These are phyloP conservation scores for Telmatherina bonti DNA, from an alignment of 2,797 vertebrate genomes.

Conservation along the genomic window DNA sequence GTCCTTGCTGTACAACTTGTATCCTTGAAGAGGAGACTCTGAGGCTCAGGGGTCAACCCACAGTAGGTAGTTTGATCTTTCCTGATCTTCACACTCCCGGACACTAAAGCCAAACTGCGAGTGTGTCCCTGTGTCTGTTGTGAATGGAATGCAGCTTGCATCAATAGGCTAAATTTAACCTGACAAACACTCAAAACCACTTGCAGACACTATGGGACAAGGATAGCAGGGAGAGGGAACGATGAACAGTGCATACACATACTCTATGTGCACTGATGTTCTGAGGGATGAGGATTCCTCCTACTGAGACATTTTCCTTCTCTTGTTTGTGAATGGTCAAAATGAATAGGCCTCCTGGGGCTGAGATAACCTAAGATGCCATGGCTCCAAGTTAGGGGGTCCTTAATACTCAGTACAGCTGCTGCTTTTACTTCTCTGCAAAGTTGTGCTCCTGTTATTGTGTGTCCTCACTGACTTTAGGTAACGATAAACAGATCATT, in stretches of 20 bases:
- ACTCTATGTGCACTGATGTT: conserved; percentile 12
- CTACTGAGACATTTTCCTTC: conserved; percentile 21
- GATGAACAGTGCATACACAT: conserved; percentile 34
- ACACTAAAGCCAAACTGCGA: conserved; percentile 87
- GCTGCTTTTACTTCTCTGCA: not conserved
- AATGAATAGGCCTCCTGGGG: conserved; percentile 20
- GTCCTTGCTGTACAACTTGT: conserved; percentile 63
- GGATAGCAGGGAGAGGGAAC: conserved; percentile 37
- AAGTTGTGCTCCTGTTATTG: conserved; percentile 17
- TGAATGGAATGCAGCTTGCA: conserved; percentile 95
- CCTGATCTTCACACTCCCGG: conserved; percentile 90
- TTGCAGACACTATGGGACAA: conserved; percentile 84
- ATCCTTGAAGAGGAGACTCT: conserved; percentile 74
- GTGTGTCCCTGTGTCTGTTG: conserved; percentile 88
- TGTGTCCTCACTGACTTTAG: conserved; percentile 21
- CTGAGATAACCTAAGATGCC: conserved; percentile 14
- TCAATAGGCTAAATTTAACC: conserved; percentile 98
- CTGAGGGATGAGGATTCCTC: conserved; percentile 16
- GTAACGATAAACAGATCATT: conserved; percentile 22
- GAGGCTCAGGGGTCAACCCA: conserved; percentile 81
- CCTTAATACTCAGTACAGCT: not conserved
- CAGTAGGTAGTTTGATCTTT: conserved; percentile 79
- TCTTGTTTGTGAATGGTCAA: conserved; percentile 29
- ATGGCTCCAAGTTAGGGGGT: conserved; percentile 1
- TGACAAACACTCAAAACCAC: conserved; percentile 90